Base-by-base conservation (phyloP, 1,140 invertebrate genomes). In the Pseudoatta argentina region DNA sequence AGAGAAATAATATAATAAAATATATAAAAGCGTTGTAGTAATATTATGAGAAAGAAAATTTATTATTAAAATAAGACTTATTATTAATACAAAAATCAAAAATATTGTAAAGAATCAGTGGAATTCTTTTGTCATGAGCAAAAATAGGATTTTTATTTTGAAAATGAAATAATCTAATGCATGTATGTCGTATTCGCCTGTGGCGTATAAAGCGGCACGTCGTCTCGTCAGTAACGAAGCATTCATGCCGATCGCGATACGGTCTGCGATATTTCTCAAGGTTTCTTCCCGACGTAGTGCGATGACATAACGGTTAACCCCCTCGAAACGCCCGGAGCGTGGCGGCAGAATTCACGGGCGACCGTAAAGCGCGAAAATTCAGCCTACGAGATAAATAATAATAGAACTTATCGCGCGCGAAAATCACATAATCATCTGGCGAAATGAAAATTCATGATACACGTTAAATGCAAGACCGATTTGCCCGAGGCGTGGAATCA, bases 161-260 rank as follows among this genome's bases (percentile, higher is more conserved):
- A 44, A 67, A 44, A 67, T 67, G 21, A 44, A 14, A 44, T 18
- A 8, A 30, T 30, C 1, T 14, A 63, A 16, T n/a, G n/a, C 59
- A 71, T 39, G 21, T 7, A 67, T 24, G n/a, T 81, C 48, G 30
- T 51, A 51, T 55, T 55, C 0, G 78, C 66, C 51, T 18, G 16
- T 82, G 66, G 63, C 55, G n/a, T 61, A 6, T 44, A 27, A 55
- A 53, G 44, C 67, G n/a, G 51, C 48, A 61, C 85, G 24, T 82
- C 67, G 61, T 73, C 78, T 63, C 78, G 24, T 44, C 81, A 27
- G 39, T 89, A 89, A 90, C 76, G 88, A 89, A 91, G 77, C 86
- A 87, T 90, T 91, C 81, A 87, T 86, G 78, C 61, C 72, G 73
- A 72, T 89, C 87, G 78, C 81, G 88, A 89, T 91, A 79, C 87